These are phyloP conservation scores for Amphipoea oculea DNA, from an alignment of 2,888 invertebrate genomes.

Conservation along the genomic window DNA sequence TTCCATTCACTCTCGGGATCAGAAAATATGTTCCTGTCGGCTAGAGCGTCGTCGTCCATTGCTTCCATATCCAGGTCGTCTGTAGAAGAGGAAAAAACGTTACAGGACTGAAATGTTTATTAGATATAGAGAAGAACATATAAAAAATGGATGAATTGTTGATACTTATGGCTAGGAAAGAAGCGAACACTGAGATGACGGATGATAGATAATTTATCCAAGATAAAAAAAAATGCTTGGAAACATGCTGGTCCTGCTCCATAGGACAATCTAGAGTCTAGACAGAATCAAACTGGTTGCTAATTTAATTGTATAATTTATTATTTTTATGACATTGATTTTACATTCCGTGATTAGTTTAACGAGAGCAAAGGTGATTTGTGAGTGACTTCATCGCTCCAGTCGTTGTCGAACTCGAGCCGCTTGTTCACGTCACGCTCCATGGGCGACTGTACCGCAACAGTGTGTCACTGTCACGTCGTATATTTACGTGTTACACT, in stretches of 20 bases:
- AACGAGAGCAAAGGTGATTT: too few species aligned
- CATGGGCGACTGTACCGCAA: slow-evolving; percentile 91
- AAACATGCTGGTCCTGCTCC: neutral
- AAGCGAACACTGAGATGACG: neutral
- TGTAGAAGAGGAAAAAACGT: slow-evolving; percentile 61
- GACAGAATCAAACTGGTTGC: neutral
- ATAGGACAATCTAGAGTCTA: neutral
- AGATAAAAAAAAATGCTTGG: neutral
- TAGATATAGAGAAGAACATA: neutral
- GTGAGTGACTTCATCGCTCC: too few species aligned
- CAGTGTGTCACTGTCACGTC: slow-evolving; percentile 94
- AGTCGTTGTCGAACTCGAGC: slow-evolving; percentile 69
- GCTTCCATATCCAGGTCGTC: slow-evolving; percentile 81
- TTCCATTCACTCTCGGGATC: slow-evolving; percentile 94
- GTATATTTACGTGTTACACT: slow-evolving; percentile 90
- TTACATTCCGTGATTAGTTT: too few species aligned
- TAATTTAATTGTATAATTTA: too few species aligned
- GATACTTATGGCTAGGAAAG: neutral
- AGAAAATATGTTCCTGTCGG: slow-evolving; percentile 92
- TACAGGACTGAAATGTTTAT: neutral
- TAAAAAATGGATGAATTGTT: neutral
- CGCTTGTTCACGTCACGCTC: slow-evolving; percentile 91
- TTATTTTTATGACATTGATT: too few species aligned
- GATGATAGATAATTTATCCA: too few species aligned
- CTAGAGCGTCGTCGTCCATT: slow-evolving; percentile 88